These are phyloP conservation scores for Patella pellucida DNA, from an alignment of 2,888 invertebrate genomes.

Conservation along the genomic window DNA sequence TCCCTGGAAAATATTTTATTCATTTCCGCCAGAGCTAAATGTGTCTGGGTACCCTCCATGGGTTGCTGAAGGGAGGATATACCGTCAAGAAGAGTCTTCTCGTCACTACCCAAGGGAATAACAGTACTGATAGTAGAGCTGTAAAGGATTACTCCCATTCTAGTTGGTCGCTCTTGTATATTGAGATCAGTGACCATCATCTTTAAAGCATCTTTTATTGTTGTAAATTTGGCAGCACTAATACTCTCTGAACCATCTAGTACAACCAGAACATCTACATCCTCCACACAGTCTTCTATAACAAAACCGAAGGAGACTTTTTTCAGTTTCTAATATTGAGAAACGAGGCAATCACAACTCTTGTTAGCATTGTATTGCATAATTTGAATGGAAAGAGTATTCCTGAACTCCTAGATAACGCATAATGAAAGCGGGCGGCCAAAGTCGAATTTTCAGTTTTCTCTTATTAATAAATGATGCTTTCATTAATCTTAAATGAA, in stretches of 20 bases:
- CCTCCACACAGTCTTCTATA: no score
- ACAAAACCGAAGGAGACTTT: no score
- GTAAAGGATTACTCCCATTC: not conserved
- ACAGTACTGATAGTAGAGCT: not conserved
- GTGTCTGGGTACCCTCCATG: slow-evolving; percentile 3
- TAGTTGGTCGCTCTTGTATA: not conserved
- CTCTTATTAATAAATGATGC: no score
- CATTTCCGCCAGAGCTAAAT: not conserved
- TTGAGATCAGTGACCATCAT: not conserved
- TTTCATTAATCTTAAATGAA: no score
- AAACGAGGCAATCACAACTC: no score
- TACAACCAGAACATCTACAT: not conserved
- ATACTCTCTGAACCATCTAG: slow-evolving; percentile 1
- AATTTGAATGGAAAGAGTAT: no score
- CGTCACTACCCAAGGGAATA: not conserved
- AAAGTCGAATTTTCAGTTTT: no score
- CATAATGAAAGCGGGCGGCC: no score
- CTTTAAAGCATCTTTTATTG: not conserved
- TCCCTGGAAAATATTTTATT: not conserved
- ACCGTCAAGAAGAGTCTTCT: not conserved
- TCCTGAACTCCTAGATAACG: no score
- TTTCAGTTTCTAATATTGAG: no score
- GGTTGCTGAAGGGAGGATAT: not conserved
- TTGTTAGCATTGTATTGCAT: no score
- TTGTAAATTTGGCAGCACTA: not conserved